These are phyloP conservation scores for Clupea harengus DNA, from an alignment of 2,113 vertebrate species.

Conservation along the genomic window DNA sequence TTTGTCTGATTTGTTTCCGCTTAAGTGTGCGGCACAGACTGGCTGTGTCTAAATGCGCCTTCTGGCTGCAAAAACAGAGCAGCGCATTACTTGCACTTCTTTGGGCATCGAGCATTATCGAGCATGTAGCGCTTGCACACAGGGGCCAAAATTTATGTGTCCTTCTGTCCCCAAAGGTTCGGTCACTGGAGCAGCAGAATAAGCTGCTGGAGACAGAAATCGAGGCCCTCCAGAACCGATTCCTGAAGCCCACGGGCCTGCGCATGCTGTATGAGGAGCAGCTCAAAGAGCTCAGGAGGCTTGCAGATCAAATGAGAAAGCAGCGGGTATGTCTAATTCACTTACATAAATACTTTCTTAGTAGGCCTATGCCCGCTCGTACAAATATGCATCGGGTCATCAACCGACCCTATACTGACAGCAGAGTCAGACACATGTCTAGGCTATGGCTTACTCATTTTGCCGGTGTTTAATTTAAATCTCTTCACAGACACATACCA, in stretches of 20 bases:
- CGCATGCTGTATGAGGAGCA: constrained; percentile 68
- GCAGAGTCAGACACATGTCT: neutral
- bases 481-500: neutral
- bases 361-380: neutral
- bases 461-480: neutral
- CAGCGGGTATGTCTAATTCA: constrained; percentile 56
- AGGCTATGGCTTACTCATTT: too few relatives aligned
- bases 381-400: neutral
- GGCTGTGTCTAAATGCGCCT: too few relatives aligned
- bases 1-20: constrained; percentile 29
- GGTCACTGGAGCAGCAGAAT: constrained; percentile 68
- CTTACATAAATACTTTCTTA: neutral
- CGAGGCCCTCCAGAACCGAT: constrained; percentile 61
- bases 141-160: neutral
- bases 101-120: constrained; percentile 3
- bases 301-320: constrained; percentile 67
- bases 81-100: constrained; percentile 15
- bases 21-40: too few relatives aligned
- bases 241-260: constrained; percentile 57
- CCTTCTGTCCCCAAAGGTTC: constrained; percentile 59
- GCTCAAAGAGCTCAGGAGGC: constrained; percentile 64
- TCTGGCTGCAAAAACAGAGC: too few relatives aligned
- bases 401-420: neutral
- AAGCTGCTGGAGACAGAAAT: constrained; percentile 62
- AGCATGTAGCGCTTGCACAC: too few relatives aligned